phyloP scores from a whole-genome alignment of 1,140 invertebrate genomes.

The Zaprionus nigranus region DNA sequence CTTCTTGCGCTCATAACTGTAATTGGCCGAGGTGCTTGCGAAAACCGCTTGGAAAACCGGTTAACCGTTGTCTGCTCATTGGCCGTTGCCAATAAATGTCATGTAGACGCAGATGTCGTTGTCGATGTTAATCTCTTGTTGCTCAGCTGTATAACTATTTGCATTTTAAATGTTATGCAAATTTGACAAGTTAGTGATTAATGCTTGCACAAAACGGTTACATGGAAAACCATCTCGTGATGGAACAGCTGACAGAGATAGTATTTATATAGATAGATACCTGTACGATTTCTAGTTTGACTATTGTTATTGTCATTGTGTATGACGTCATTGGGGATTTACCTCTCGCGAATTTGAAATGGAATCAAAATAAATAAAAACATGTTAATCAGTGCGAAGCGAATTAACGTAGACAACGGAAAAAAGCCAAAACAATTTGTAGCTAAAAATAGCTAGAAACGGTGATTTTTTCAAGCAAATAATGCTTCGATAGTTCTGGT shows the following conservation, averaged over 20 bases:
- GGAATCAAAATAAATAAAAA: background rate
- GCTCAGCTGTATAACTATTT: constrained; percentile 47
- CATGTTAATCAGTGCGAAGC: constrained; percentile 3
- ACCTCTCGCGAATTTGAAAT: constrained; percentile 14
- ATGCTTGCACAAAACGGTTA: constrained; percentile 42
- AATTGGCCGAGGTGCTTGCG: constrained; percentile 50
- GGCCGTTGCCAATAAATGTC: constrained; percentile 1
- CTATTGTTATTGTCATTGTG: background rate
- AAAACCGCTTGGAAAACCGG: constrained; percentile 68
- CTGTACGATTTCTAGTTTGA: constrained; percentile 1
- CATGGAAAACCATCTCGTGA: constrained; percentile 25
- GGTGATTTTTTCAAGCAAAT: background rate
- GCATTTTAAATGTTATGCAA: constrained; percentile 75
- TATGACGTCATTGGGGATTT: constrained; percentile 61
- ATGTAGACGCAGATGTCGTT: constrained; percentile 11
- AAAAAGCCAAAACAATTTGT: background rate
- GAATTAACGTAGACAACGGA: background rate
- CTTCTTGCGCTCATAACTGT: constrained; percentile 53
- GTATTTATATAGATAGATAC: background rate
- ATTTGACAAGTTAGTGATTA: constrained; percentile 41
- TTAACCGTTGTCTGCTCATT: constrained; percentile 42
- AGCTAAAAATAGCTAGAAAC: background rate
- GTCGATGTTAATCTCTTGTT: constrained; percentile 22
- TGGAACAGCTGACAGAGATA: background rate
- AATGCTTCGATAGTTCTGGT: background rate